A percentile compares a stretch with the other conserved stretches of the same genome.
These are phyloP conservation scores for Philopedon plagiatum DNA, from an alignment of 2,888 invertebrate genomes.

Conservation along the genomic window DNA sequence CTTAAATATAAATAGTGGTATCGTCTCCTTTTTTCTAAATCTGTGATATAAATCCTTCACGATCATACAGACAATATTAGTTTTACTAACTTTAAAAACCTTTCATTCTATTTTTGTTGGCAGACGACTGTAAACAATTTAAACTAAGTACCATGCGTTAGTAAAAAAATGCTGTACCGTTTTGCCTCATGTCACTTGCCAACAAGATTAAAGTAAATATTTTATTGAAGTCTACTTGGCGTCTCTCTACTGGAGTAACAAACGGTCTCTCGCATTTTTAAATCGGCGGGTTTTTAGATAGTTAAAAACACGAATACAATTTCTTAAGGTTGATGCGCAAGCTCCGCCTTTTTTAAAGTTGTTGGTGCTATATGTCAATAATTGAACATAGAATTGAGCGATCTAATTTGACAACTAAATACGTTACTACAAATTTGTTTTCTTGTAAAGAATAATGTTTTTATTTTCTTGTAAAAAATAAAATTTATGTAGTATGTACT, in stretches of 20 bases:
- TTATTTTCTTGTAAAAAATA: too few species aligned
- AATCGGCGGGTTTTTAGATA: not conserved
- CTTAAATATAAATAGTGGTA: too few species aligned
- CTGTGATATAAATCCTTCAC: too few species aligned
- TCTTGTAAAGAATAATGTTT: too few species aligned
- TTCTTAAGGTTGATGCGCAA: not conserved
- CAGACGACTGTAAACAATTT: constrained; percentile 15
- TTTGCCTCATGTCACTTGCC: constrained; percentile 27
- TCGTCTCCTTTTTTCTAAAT: too few species aligned
- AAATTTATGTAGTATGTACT: too few species aligned
- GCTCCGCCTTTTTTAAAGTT: too few species aligned
- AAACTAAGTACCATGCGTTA: constrained; percentile 11
- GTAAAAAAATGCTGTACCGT: constrained; percentile 7
- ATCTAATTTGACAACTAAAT: too few species aligned
- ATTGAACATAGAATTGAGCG: too few species aligned
- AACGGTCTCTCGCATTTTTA: not conserved
- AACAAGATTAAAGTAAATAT: constrained; percentile 33
- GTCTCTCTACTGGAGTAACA: constrained; percentile 17
- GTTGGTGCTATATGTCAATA: too few species aligned
- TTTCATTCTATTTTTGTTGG: constrained; percentile 4
- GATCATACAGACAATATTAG: too few species aligned
- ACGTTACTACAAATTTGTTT: too few species aligned
- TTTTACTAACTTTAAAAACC: constrained; percentile 2
- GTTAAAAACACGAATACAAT: not conserved
- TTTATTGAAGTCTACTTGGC: constrained; percentile 26